Evolutionary conservation across 2,888 invertebrate genomes (phyloP).

Genomic region (Arge pagana): DNA sequence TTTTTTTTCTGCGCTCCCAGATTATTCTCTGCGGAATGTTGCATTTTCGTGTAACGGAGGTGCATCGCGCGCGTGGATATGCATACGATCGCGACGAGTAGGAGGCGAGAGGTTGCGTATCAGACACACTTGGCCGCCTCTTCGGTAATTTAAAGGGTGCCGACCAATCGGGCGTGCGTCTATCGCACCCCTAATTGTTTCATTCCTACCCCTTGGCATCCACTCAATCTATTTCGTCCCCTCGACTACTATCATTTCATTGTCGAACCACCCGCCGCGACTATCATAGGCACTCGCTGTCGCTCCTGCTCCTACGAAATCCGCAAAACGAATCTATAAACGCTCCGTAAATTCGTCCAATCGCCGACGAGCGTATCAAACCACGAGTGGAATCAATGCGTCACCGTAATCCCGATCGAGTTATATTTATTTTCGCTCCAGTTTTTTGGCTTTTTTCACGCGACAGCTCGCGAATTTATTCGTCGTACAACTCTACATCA

Average conservation of each 20-base stretch:
- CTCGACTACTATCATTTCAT: slow-evolving; percentile 50
- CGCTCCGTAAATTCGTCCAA: background rate
- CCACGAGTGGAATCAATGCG: background rate
- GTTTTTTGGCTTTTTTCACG: too few relatives aligned
- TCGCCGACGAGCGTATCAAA: background rate
- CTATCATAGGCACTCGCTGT: slow-evolving; percentile 40
- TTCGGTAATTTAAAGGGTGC: slow-evolving; percentile 37
- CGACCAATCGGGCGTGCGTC: slow-evolving; percentile 54
- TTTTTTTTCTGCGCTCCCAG: too few relatives aligned
- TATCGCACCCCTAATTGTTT: slow-evolving; percentile 55
- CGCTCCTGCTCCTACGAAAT: background rate
- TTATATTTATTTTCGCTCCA: background rate
- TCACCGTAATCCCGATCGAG: background rate
- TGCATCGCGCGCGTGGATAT: background rate
- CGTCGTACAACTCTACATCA: too few relatives aligned
- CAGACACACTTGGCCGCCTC: slow-evolving; percentile 12
- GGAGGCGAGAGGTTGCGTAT: background rate
- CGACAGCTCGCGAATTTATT: too few relatives aligned
- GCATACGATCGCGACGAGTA: too few relatives aligned
- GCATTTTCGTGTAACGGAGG: too few relatives aligned
- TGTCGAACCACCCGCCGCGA: slow-evolving; percentile 54
- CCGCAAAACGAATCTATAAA: background rate
- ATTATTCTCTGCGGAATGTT: too few relatives aligned
- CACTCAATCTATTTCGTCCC: slow-evolving; percentile 54
- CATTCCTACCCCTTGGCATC: slow-evolving; percentile 47